A percentile compares a stretch with the other conserved stretches of the same genome.
Evolutionary conservation across 2,113 vertebrate genomes (phyloP).

Genomic region (Maccullochella peelii): DNA sequence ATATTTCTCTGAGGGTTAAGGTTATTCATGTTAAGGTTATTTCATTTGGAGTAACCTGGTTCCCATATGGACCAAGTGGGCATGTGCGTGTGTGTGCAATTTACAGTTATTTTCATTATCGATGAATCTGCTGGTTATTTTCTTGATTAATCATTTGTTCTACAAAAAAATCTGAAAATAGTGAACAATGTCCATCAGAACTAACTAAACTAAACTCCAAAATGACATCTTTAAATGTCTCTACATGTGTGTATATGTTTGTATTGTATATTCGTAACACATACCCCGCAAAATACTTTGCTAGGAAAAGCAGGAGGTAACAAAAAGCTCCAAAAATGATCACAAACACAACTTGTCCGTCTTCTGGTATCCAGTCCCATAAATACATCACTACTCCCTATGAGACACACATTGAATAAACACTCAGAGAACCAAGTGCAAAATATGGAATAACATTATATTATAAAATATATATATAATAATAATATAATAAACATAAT

Average conservation of each 20-base stretch:
- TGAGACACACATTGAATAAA: constrained; percentile 23
- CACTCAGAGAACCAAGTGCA: constrained; percentile 3
- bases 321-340: constrained; percentile 78
- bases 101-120: neutral
- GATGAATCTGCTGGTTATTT: too few species aligned
- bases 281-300: constrained; percentile 84
- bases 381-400: constrained; percentile 80
- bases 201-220: neutral
- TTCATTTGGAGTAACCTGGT: neutral
- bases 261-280: constrained; percentile 14
- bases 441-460: neutral
- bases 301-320: constrained; percentile 81
- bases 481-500: too few species aligned
- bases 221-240: neutral
- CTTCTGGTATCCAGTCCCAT: constrained; percentile 87
- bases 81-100: neutral
- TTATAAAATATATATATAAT: too few species aligned
- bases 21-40: neutral
- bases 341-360: constrained; percentile 82
- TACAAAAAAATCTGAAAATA: too few species aligned
- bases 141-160: too few species aligned
- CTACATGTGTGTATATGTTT: neutral
- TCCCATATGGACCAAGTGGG: neutral
- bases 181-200: too few species aligned
- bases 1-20: neutral